These are phyloP conservation scores for Oxytorus armatus DNA, from an alignment of 2,888 invertebrate species.

Conservation along the genomic window DNA sequence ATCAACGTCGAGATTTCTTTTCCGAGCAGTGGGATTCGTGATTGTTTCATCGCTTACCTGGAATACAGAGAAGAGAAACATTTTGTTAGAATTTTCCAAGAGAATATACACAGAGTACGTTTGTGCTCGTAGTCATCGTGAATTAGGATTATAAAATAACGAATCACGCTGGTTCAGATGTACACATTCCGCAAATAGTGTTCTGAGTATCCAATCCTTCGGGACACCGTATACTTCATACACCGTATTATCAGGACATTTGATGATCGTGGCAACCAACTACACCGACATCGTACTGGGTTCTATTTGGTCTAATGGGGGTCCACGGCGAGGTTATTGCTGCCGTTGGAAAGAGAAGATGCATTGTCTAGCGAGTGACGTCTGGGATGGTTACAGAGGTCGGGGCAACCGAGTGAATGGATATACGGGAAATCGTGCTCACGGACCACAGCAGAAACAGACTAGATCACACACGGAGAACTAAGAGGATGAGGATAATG, in stretches of 20 bases:
- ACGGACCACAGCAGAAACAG: slow-evolving; percentile 32
- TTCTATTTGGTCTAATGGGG: slow-evolving; percentile 50
- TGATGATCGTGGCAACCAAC: slow-evolving; percentile 24
- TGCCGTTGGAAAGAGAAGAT: slow-evolving; percentile 28
- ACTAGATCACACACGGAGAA: slow-evolving; percentile 11
- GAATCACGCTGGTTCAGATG: too few relatives aligned
- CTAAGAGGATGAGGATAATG: slow-evolving; percentile 61
- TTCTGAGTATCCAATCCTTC: too few relatives aligned
- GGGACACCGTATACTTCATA: too few relatives aligned
- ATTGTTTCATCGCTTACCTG: slow-evolving; percentile 48
- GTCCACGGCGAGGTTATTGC: slow-evolving; percentile 19
- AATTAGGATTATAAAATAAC: neutral
- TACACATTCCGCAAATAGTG: neutral
- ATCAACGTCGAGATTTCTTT: neutral
- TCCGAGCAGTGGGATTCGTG: neutral
- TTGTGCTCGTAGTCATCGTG: neutral
- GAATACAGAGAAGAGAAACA: slow-evolving; percentile 32
- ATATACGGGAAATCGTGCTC: slow-evolving; percentile 37
- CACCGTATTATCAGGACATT: neutral
- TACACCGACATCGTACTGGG: slow-evolving; percentile 6
- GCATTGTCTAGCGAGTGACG: slow-evolving; percentile 56
- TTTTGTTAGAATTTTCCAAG: neutral
- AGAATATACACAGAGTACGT: neutral
- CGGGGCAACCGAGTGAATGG: slow-evolving; percentile 41
- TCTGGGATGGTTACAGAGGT: slow-evolving; percentile 18